Evolutionary conservation across 2,888 invertebrate genomes (phyloP), one percentile per base, ranked within the genome.

Genomic region (Cetonia aurata): DNA sequence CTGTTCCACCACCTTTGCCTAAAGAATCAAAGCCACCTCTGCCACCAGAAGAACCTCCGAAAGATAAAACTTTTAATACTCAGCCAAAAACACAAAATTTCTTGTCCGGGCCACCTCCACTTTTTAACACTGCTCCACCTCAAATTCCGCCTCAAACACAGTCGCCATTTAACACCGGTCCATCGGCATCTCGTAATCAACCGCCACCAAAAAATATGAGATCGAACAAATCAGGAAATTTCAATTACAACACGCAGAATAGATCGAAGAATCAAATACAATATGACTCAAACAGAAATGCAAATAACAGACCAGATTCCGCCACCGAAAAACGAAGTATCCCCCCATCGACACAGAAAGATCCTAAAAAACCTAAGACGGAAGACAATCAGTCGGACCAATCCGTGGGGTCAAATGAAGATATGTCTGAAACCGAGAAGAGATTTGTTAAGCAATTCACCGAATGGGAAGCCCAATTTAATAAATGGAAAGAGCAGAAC

Each of bases 391-490:
- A 13, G 19, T 44, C 31, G 17, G 19, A 68, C 15, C 48, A 52
- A 13, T n/a, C n/a, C n/a, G 52, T 19, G 3, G 55, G 19, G 15
- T 46, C 48, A 12, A 70, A 73, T 12, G 84, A 85, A 70, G 83
- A 83, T 72, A 73, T 88, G 48, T 86, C 87, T 0, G 88, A 89
- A 76, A 94, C 95, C 78, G 95, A 96, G 83, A 91, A 91, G 82
- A 91, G 92, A 71, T 97, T 97, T 85, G 94, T 95, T 81, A 90
- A 92, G 73, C 94, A 96, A 83, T 96, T 96, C 82, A 89, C 91
- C 78, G 92, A 94, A 80, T 97, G 96, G 96, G 96, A 96, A 84
- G 90, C 93, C 76, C 94, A 96, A 82, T 96, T 96, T 83, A 91
- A 93, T 79, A 93, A 93, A 78, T 97, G 97, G 97, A 94, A 94